A percentile compares a stretch with the other conserved stretches of the same genome.
These are phyloP conservation scores for Villa cingulata DNA, from an alignment of 2,888 invertebrate species.

Conservation along the genomic window DNA sequence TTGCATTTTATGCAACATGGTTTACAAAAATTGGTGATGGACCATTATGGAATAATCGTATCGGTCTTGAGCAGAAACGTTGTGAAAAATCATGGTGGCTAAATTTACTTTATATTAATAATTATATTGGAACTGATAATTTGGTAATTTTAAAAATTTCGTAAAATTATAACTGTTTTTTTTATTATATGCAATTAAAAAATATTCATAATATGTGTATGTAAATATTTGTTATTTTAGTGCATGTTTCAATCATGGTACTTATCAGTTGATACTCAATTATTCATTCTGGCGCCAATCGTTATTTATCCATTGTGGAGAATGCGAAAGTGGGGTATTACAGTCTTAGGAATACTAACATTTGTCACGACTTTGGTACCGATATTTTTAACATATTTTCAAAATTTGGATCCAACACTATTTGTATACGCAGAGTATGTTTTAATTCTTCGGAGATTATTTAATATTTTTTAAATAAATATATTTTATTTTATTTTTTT, in stretches of 20 bases:
- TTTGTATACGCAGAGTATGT: conserved; percentile 55
- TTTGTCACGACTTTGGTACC: conserved; percentile 41
- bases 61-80: conserved; percentile 41
- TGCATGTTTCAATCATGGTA: conserved; percentile 45
- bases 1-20: conserved; percentile 61
- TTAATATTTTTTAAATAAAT: conserved; percentile 9
- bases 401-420: conserved; percentile 52
- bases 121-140: conserved; percentile 50
- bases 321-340: conserved; percentile 44
- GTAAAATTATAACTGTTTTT: not conserved
- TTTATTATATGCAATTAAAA: not conserved
- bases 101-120: conserved; percentile 59
- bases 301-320: conserved; percentile 55
- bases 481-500: conserved; percentile 7
- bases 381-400: conserved; percentile 43
- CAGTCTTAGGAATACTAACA: conserved; percentile 39
- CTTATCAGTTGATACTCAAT: conserved; percentile 46
- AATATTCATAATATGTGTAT: too few relatives aligned
- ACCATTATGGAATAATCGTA: conserved; percentile 55
- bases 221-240: conserved; percentile 28
- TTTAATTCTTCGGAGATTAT: not conserved
- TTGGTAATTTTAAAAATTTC: conserved; percentile 17
- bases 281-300: conserved; percentile 52
- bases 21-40: conserved; percentile 55
- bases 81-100: conserved; percentile 60